phyloP scores from a whole-genome alignment of 2,113 vertebrate species.

The Ibidorhyncha struthersii region DNA sequence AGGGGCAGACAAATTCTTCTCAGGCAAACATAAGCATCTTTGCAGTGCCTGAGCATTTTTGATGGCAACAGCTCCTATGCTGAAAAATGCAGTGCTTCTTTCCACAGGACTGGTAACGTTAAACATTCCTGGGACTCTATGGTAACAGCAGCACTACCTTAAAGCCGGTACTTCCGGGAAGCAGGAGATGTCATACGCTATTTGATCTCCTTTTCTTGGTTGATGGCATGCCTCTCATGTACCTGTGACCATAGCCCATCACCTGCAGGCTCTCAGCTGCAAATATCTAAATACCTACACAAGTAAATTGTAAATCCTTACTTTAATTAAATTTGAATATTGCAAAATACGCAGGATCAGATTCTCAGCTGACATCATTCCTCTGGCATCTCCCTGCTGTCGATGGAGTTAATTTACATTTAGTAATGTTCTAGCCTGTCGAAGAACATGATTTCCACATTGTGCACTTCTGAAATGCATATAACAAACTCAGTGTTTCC shows the following conservation, averaged over 20 bases:
- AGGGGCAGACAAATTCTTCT: background rate
- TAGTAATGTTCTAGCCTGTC: background rate
- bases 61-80: background rate
- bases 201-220: background rate
- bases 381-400: background rate
- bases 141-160: background rate
- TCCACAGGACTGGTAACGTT: background rate
- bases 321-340: background rate
- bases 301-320: background rate
- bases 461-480: background rate
- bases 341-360: background rate
- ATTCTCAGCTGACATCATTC: background rate
- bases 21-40: background rate
- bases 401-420: background rate
- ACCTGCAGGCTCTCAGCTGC: background rate
- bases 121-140: background rate
- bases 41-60: background rate
- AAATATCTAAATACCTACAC: background rate
- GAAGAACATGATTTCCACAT: background rate
- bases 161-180: background rate
- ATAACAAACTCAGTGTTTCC: background rate
- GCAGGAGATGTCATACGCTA: background rate
- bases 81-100: background rate
- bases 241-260: background rate
- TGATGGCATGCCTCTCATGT: background rate